These are phyloP conservation scores for Rhipidura dahli DNA, from an alignment of 2,113 vertebrate genomes.

Conservation along the genomic window DNA sequence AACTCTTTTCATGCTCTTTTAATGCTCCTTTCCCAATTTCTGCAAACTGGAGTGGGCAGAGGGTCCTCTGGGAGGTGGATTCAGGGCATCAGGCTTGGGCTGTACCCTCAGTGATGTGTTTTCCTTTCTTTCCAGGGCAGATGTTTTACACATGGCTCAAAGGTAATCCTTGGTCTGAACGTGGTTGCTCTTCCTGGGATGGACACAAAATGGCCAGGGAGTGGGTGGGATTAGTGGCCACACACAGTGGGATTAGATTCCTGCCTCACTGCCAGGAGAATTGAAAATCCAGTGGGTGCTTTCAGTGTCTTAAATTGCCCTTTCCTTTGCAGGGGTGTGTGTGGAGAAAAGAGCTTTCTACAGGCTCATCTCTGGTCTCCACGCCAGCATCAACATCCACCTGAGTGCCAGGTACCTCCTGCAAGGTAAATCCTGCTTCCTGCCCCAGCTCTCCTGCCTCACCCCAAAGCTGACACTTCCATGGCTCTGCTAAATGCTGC, in stretches of 20 bases:
- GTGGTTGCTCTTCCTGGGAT: background rate
- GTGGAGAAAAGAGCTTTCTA: slow-evolving; percentile 95
- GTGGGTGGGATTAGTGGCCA: background rate
- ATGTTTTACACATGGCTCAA: slow-evolving; percentile 89
- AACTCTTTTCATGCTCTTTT: background rate
- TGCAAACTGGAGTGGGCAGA: background rate
- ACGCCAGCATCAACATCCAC: slow-evolving; percentile 92
- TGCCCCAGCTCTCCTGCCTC: background rate
- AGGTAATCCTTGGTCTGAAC: slow-evolving; percentile 68
- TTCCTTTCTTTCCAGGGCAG: slow-evolving; percentile 72
- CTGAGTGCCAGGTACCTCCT: slow-evolving; percentile 88
- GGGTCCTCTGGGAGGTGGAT: background rate
- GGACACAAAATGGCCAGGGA: background rate
- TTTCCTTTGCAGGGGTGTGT: slow-evolving; percentile 79
- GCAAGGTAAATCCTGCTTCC: slow-evolving; percentile 75
- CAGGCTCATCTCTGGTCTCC: slow-evolving; percentile 88
- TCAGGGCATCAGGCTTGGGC: background rate
- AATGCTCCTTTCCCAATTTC: background rate
- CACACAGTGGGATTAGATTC: background rate
- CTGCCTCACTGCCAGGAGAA: background rate
- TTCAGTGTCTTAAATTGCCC: background rate
- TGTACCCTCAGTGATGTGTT: background rate
- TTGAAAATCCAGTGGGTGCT: background rate
- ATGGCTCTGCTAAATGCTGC: background rate
- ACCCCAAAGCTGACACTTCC: background rate